A percentile compares a stretch with the other conserved stretches of the same genome.
Conservation (phyloP, 2,797 vertebrate genomes). For the Phoxinus dragarum region DNA sequence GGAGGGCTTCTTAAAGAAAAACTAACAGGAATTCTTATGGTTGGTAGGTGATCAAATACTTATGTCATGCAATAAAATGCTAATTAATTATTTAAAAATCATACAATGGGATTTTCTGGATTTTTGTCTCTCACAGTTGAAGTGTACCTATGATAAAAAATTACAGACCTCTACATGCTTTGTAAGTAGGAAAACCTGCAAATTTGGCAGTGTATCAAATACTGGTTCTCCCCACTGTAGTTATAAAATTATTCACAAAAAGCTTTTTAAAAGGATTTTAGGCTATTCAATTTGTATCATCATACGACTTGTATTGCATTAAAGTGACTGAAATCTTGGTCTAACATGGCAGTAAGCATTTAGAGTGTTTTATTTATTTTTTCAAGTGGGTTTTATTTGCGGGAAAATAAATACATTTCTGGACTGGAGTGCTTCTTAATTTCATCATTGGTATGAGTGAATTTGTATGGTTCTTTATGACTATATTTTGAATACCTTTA, state of each 20-base stretch:
- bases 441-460: background rate
- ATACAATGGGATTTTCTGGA: too few species aligned
- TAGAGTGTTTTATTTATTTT: background rate
- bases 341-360: background rate
- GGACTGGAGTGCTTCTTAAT: background rate
- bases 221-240: too few species aligned
- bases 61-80: too few species aligned
- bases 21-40: too few species aligned
- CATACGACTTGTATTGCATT: background rate
- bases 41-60: too few species aligned
- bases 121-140: too few species aligned
- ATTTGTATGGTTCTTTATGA: background rate
- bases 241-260: background rate
- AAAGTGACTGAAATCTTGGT: background rate
- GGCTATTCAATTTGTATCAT: background rate
- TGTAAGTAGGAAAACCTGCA: too few species aligned
- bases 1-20: too few species aligned
- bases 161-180: too few species aligned
- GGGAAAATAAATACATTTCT: background rate
- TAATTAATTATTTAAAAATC: too few species aligned
- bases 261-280: background rate
- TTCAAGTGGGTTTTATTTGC: background rate
- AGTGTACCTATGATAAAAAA: too few species aligned
- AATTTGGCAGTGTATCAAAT: too few species aligned
- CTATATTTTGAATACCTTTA: background rate